Evolutionary conservation across 2,113 vertebrate genomes (phyloP).

Genomic region (Macrotus californicus): DNA sequence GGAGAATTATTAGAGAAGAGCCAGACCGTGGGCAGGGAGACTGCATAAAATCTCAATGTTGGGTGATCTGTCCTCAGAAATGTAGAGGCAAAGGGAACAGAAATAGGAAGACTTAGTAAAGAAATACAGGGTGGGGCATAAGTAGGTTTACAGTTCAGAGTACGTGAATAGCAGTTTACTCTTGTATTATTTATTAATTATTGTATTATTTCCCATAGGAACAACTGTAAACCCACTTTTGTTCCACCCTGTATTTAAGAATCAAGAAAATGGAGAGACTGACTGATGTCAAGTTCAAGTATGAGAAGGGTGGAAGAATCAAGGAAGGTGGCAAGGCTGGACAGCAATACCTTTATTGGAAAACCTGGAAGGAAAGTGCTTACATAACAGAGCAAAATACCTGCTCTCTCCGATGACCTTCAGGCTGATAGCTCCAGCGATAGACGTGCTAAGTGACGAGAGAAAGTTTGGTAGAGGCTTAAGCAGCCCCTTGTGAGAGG

Average conservation of each 20-base stretch:
- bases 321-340: background rate
- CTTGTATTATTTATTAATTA: too few relatives aligned
- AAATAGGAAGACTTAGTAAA: background rate
- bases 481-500: too few relatives aligned
- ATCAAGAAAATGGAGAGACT: background rate
- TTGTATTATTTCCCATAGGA: too few relatives aligned
- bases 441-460: background rate
- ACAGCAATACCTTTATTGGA: background rate
- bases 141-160: too few relatives aligned
- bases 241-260: background rate
- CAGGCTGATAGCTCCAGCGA: too few relatives aligned
- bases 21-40: background rate
- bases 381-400: background rate
- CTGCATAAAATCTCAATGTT: background rate
- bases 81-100: background rate
- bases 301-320: background rate
- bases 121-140: background rate
- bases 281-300: background rate
- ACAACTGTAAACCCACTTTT: too few relatives aligned
- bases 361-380: background rate
- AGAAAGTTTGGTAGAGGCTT: background rate
- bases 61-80: background rate
- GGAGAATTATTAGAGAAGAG: background rate
- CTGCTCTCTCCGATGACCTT: background rate
- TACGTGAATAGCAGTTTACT: too few relatives aligned